Conservation (phyloP, 1,140 invertebrate genomes). For the Heliconius congener region DNA sequence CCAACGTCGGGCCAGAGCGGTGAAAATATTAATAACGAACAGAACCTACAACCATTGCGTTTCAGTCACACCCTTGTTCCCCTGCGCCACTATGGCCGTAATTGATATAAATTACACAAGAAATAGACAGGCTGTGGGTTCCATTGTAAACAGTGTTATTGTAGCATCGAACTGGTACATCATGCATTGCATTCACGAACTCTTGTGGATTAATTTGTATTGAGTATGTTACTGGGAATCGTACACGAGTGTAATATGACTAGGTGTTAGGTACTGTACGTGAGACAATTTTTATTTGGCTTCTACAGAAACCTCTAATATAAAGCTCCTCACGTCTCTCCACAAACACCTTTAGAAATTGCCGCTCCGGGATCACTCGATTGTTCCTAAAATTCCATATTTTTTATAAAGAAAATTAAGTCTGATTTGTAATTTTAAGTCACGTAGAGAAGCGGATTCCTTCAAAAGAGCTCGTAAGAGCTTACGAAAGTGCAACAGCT, state of each 20-base stretch:
- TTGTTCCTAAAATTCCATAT: constrained; percentile 39
- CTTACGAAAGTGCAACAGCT: constrained; percentile 43
- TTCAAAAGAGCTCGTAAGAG: constrained; percentile 24
- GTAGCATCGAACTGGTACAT: constrained; percentile 19
- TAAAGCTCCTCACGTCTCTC: constrained; percentile 56
- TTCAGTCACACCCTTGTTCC: too few relatives aligned
- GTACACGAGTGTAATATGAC: constrained; percentile 47
- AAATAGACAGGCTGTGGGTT: constrained; percentile 15
- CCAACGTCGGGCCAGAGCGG: too few relatives aligned
- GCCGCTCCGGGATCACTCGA: constrained; percentile 40
- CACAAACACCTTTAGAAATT: constrained; percentile 52
- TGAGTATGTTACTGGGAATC: constrained; percentile 49
- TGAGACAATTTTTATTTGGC: constrained; percentile 68
- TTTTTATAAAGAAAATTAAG: constrained; percentile 29
- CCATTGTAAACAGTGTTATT: constrained; percentile 22
- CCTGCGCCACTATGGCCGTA: too few relatives aligned
- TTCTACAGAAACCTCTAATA: constrained; percentile 49
- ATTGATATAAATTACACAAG: constrained; percentile 22
- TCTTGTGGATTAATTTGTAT: constrained; percentile 45
- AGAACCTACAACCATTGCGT: too few relatives aligned
- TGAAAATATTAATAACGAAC: too few relatives aligned
- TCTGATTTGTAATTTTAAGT: constrained; percentile 25
- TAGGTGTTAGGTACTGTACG: constrained; percentile 52
- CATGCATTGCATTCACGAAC: constrained; percentile 39
- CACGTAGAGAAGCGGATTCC: constrained; percentile 30